Conservation (phyloP, 2,888 invertebrate species). For the Trachelus iudaicus region DNA sequence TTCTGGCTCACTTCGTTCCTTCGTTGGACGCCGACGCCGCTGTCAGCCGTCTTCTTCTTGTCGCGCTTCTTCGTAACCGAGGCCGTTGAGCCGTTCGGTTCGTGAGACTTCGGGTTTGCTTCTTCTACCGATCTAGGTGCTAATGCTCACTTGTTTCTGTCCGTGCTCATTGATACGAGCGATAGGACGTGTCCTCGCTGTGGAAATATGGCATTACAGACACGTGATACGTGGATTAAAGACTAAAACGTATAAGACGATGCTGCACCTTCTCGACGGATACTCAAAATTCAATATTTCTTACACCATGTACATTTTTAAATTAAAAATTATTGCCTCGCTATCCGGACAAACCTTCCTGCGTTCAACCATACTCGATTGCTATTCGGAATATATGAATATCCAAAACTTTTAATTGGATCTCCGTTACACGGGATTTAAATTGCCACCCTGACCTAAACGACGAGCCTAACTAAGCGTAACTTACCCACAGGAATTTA, state of each 20-base stretch:
- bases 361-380: background rate
- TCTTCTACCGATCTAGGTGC: background rate
- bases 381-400: background rate
- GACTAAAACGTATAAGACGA: background rate
- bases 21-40: background rate
- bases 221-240: background rate
- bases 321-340: background rate
- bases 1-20: background rate
- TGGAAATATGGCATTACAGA: background rate
- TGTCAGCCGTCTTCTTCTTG: background rate
- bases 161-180: background rate
- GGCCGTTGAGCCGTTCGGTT: constrained; percentile 40
- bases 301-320: background rate
- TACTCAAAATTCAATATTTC: background rate
- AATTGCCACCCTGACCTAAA: background rate
- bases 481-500: too few relatives aligned
- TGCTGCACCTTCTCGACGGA: background rate
- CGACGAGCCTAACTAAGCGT: too few relatives aligned
- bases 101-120: background rate
- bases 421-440: background rate
- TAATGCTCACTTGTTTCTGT: background rate
- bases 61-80: background rate
- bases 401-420: background rate
- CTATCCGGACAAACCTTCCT: background rate
- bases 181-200: background rate